Evolutionary conservation across 2,113 vertebrate genomes (phyloP).

Genomic region (Festucalex cinctus): DNA sequence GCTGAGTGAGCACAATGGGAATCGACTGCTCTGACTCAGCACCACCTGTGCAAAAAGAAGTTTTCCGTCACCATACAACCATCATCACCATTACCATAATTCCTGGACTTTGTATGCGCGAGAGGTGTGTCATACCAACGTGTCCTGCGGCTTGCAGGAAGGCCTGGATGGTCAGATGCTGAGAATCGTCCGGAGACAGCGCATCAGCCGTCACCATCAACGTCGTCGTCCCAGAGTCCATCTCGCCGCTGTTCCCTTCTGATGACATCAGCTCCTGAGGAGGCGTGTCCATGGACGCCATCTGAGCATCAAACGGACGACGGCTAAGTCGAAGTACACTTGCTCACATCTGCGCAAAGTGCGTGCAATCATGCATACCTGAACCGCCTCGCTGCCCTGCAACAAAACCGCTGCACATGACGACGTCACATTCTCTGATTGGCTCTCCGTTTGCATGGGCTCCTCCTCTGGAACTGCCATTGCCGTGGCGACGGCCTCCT

Average conservation of each 20-base stretch:
- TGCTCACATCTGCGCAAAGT: not conserved
- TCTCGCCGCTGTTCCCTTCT: constrained; percentile 49
- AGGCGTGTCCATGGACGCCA: constrained; percentile 35
- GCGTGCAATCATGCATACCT: constrained; percentile 13
- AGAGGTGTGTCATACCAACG: not conserved
- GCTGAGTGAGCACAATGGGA: constrained; percentile 85
- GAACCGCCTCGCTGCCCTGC: constrained; percentile 66
- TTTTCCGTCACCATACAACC: not conserved
- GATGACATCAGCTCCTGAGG: constrained; percentile 43
- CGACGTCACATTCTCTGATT: constrained; percentile 47
- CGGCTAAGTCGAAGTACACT: not conserved
- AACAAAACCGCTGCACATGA: constrained; percentile 50
- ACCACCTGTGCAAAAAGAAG: constrained; percentile 59
- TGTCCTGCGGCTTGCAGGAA: constrained; percentile 77
- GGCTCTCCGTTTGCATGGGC: constrained; percentile 68
- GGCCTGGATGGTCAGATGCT: constrained; percentile 84
- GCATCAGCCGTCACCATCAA: constrained; percentile 87
- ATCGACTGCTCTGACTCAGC: constrained; percentile 74
- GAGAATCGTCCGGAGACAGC: constrained; percentile 83
- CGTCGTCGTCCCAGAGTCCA: constrained; percentile 73
- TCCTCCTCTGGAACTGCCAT: constrained; percentile 70
- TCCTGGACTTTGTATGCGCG: not conserved
- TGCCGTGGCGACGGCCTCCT: constrained; percentile 8
- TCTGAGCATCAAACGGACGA: constrained; percentile 33
- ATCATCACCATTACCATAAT: not conserved